Base-by-base conservation (phyloP, 1,140 invertebrate species). In the Stegodyphus mimosarum region DNA sequence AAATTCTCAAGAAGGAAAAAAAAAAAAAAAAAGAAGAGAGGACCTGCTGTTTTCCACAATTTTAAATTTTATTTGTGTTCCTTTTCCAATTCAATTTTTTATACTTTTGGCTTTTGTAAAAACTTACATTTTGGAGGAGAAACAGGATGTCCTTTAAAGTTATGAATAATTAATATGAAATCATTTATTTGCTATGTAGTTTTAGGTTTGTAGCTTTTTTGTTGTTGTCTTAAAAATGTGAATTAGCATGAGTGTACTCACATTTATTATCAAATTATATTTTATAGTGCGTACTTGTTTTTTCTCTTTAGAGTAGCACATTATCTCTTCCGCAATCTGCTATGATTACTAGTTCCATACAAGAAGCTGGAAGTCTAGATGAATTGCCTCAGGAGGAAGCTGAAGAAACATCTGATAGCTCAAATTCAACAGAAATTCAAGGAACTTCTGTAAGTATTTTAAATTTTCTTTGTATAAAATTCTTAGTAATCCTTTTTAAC, bases 321-420 rank as follows among this genome's bases (percentile, higher is more conserved):
- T 52, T 86, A 17, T 86, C 83, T 10, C 55, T 86, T 11, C 83
- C 83, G 0, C 83, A 86, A 17, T 86, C 83, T 17, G 75, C 83
- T 15, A 86, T 86, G 83, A 86, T 86, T 15, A 84, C 71, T 10
- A 69, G 50, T 13, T 78, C 74, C n/a, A 86, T 86, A n/a, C 83
- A 66, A 7, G 83, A 86, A 72, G 74, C 75, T 10, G 83, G 72
- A 64, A 86, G 83, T 9, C 4, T 86, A 3, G 74, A 86, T n/a
- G 83, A 86, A 15, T 64, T 86, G 52, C 53, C 74, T 6, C 60
- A 84, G 49, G 80, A 83, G n/a, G 73, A 84, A 69, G 10, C 51
- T 10, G 79, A 51, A 73, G 71, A 81, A 18, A 66, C 53, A 51
- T 75, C 72, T 49, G 72, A 84, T 60, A 84, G 70, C 63, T 73